Conservation (phyloP, 2,888 invertebrate species). For the Rhingia campestris region DNA sequence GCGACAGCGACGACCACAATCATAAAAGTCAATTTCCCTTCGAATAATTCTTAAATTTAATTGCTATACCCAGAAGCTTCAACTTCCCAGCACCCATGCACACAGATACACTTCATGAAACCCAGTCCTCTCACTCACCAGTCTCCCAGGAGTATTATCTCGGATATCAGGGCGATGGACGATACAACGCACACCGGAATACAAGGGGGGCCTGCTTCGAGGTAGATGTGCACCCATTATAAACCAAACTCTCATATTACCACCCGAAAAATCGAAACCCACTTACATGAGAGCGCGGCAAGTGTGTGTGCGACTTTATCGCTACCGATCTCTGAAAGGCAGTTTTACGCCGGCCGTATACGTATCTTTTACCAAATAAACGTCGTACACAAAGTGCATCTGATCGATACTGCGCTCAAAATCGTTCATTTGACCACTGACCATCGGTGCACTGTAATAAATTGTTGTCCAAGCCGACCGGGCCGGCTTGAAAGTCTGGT, state of each 20-base stretch:
- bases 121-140: conserved; percentile 23
- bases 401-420: conserved; percentile 43
- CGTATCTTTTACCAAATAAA: conserved; percentile 58
- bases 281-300: background rate
- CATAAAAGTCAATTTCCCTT: conserved; percentile 68
- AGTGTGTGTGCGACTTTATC: conserved; percentile 48
- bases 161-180: conserved; percentile 53
- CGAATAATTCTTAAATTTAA: conserved; percentile 67
- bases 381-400: conserved; percentile 41
- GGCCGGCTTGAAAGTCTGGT: conserved; percentile 37
- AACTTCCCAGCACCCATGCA: conserved; percentile 19
- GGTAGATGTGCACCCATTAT: conserved; percentile 46
- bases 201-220: background rate
- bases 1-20: conserved; percentile 1
- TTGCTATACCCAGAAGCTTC: conserved; percentile 72
- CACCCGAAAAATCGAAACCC: conserved; percentile 20
- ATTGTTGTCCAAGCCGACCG: conserved; percentile 19
- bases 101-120: conserved; percentile 42
- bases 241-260: conserved; percentile 69
- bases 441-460: conserved; percentile 38
- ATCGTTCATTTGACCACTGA: conserved; percentile 20
- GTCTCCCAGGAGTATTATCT: conserved; percentile 72
- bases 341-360: conserved; percentile 14
- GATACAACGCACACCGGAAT: conserved; percentile 9
- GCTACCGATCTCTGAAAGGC: conserved; percentile 61